Conservation (phyloP, 1,140 invertebrate species). For the Diprion similis region DNA sequence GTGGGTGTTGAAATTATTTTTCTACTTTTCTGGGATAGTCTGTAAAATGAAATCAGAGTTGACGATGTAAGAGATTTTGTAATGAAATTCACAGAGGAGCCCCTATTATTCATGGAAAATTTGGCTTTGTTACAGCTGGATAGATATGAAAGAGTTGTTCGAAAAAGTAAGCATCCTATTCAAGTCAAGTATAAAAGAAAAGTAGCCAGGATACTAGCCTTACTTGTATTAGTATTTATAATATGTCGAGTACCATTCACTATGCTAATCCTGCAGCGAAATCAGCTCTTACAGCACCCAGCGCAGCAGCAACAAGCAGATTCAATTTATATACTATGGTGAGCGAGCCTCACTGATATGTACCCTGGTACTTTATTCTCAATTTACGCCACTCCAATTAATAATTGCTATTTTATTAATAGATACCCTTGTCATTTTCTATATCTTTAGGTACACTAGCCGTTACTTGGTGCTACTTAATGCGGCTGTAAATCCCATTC, state of each 20-base stretch:
- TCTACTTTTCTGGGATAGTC: constrained; percentile 12
- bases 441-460: constrained; percentile 65
- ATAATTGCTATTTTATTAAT: constrained; percentile 52
- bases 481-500: constrained; percentile 76
- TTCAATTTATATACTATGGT: constrained; percentile 46
- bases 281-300: constrained; percentile 56
- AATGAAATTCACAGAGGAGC: constrained; percentile 11
- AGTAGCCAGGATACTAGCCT: constrained; percentile 74
- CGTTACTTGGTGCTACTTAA: constrained; percentile 74
- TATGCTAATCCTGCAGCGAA: constrained; percentile 68
- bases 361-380: constrained; percentile 15
- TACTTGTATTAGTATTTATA: constrained; percentile 71
- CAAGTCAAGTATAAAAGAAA: constrained; percentile 68
- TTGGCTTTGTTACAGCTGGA: constrained; percentile 60
- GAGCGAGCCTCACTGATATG: constrained; percentile 25
- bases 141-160: constrained; percentile 64
- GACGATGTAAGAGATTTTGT: constrained; percentile 14
- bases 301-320: constrained; percentile 44
- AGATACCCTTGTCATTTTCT: constrained; percentile 60
- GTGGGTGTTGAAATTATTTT: constrained; percentile 47
- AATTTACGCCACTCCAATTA: too few species aligned
- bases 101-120: constrained; percentile 10
- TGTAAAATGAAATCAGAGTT: constrained; percentile 1
- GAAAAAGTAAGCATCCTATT: constrained; percentile 62
- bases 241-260: constrained; percentile 75